phyloP scores from a whole-genome alignment of 2,888 invertebrate species.

The Temnothorax unifasciatus region DNA sequence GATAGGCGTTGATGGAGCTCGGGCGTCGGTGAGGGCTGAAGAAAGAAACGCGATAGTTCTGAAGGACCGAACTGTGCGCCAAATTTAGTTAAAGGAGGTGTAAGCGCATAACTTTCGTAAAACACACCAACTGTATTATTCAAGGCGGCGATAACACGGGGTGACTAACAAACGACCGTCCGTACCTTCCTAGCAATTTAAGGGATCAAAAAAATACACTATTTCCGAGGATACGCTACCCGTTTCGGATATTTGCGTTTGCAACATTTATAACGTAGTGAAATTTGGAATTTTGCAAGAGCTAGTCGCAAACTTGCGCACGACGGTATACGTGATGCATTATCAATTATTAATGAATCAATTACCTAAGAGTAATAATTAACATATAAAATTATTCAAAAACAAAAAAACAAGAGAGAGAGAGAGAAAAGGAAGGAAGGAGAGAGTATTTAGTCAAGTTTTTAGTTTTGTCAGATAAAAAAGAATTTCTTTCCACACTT shows the following conservation, averaged over 20 bases:
- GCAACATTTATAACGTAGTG: slow-evolving; percentile 43
- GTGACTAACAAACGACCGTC: slow-evolving; percentile 62
- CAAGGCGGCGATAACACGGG: slow-evolving; percentile 61
- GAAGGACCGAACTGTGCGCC: slow-evolving; percentile 52
- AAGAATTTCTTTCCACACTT: neutral
- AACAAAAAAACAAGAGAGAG: neutral
- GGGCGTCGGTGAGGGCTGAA: slow-evolving; percentile 44
- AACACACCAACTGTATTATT: slow-evolving; percentile 67
- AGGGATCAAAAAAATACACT: slow-evolving; percentile 71
- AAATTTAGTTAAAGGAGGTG: slow-evolving; percentile 65
- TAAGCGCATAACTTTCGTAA: slow-evolving; percentile 57
- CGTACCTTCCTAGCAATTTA: slow-evolving; percentile 70
- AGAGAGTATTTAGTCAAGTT: neutral
- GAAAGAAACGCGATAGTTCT: slow-evolving; percentile 44
- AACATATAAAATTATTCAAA: slow-evolving; percentile 20
- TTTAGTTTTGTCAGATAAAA: too few species aligned
- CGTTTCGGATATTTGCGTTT: slow-evolving; percentile 44
- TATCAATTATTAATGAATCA: slow-evolving; percentile 42
- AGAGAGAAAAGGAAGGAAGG: neutral
- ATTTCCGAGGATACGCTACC: slow-evolving; percentile 37
- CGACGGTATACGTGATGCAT: neutral
- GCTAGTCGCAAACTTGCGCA: neutral
- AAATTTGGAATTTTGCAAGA: slow-evolving; percentile 46
- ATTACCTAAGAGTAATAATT: slow-evolving; percentile 34
- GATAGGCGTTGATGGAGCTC: slow-evolving; percentile 72